phyloP scores from a whole-genome alignment of 92 coral and sea anemone genomes.

The Desmophyllum pertusum region DNA sequence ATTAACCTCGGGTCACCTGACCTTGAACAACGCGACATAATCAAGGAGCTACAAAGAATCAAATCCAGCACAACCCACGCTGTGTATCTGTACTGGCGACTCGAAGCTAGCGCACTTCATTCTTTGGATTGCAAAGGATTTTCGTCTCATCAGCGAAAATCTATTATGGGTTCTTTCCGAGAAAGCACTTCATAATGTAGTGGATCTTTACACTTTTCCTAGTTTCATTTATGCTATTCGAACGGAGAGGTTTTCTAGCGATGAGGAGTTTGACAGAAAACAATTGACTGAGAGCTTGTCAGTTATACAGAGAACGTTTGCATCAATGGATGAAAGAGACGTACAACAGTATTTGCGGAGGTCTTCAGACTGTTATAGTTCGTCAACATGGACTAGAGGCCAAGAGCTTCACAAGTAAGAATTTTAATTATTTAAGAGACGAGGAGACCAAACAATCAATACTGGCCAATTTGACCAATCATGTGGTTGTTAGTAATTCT shows the following conservation, averaged over 20 bases:
- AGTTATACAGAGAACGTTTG: constrained; percentile 51
- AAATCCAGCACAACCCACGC: constrained; percentile 65
- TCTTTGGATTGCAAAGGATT: constrained; percentile 83
- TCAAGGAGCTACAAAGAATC: constrained; percentile 45
- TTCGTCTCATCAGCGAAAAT: constrained; percentile 63
- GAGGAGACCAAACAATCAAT: not conserved
- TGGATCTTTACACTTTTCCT: constrained; percentile 57
- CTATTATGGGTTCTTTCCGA: constrained; percentile 83
- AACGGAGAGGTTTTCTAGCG: constrained; percentile 19
- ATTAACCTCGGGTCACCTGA: constrained; percentile 49
- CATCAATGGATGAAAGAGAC: constrained; percentile 31
- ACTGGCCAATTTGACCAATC: not conserved
- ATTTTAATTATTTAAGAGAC: not conserved
- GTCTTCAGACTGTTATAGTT: constrained; percentile 49
- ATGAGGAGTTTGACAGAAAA: constrained; percentile 39
- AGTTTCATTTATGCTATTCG: constrained; percentile 74
- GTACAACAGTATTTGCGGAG: constrained; percentile 29
- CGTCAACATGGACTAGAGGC: constrained; percentile 46
- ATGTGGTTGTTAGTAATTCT: no score
- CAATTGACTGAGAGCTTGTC: constrained; percentile 53
- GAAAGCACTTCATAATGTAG: constrained; percentile 41
- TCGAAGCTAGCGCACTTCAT: constrained; percentile 53
- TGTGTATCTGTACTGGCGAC: constrained; percentile 69
- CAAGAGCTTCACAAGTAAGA: constrained; percentile 47
- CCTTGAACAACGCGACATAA: constrained; percentile 23